phyloP scores from a whole-genome alignment of 23 tunicate genomes.

The Phallusia fumigata region DNA sequence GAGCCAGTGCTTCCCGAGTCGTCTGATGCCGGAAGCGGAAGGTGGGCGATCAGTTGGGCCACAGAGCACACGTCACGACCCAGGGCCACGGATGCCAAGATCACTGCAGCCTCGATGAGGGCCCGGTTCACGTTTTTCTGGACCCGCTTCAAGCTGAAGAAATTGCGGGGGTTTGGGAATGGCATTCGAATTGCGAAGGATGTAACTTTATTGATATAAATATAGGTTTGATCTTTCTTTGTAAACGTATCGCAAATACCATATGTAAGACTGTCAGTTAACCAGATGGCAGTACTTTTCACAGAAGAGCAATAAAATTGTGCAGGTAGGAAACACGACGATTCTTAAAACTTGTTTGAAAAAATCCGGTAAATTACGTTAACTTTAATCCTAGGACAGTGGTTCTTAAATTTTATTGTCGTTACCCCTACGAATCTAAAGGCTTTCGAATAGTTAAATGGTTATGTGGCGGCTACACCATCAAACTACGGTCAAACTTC shows the following conservation, averaged over 20 bases:
- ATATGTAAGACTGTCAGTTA: no score
- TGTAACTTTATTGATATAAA: neutral
- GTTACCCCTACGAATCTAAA: no score
- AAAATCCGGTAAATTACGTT: no score
- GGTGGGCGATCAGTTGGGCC: conserved; percentile 36
- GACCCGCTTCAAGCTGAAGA: conserved; percentile 65
- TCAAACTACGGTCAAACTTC: no score
- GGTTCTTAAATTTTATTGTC: no score
- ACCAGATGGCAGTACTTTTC: no score
- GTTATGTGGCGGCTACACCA: no score
- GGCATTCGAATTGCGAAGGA: neutral
- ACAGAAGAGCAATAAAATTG: no score
- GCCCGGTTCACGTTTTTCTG: conserved; percentile 54
- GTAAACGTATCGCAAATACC: neutral
- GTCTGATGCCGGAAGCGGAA: conserved; percentile 22
- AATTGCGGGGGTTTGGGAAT: neutral
- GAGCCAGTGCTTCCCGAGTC: conserved; percentile 38
- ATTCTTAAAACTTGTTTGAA: no score
- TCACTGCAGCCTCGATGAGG: conserved; percentile 64
- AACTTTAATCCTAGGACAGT: no score
- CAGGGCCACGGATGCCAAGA: conserved; percentile 73
- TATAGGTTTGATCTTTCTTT: neutral
- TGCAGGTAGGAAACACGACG: no score
- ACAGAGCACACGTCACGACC: conserved; percentile 58
- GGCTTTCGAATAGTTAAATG: no score